Evolutionary conservation across 2,797 vertebrate genomes (phyloP).

Genomic region (Uromys caudimaculatus): DNA sequence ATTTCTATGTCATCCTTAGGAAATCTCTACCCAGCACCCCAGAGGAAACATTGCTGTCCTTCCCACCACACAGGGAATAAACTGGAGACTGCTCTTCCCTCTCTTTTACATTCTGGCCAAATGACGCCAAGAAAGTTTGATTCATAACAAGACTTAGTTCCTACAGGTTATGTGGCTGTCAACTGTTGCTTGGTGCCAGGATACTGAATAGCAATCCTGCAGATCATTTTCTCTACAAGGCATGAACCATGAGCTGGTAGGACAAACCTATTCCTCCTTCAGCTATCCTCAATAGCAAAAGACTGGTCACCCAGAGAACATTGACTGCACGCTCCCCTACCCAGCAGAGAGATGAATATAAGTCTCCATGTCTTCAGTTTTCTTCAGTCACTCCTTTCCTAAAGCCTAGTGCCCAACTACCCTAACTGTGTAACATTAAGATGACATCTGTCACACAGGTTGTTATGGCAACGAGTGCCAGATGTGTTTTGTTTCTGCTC

Average conservation of each 20-base stretch:
- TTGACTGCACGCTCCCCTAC: too few species aligned
- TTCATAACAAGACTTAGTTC: not conserved
- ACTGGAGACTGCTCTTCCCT: not conserved
- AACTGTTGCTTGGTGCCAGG: not conserved
- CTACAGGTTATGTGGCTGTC: not conserved
- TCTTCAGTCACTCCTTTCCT: not conserved
- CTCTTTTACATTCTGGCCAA: not conserved
- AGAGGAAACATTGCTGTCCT: too few species aligned
- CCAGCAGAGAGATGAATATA: accelerated
- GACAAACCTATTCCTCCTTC: not conserved
- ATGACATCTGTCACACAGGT: not conserved
- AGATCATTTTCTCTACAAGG: not conserved
- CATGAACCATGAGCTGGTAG: not conserved
- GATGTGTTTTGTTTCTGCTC: not conserved
- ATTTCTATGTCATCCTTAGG: not conserved
- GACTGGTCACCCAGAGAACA: not conserved
- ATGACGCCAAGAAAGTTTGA: not conserved
- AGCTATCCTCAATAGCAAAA: not conserved
- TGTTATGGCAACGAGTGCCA: not conserved
- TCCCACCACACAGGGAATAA: not conserved
- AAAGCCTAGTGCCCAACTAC: not conserved
- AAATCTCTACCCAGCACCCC: too few species aligned
- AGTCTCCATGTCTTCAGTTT: not conserved
- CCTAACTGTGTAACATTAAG: not conserved
- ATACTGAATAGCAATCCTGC: not conserved